A percentile compares a stretch with the other conserved stretches of the same genome.
Conservation (phyloP, 2,113 vertebrate genomes). For the Polypterus senegalus region DNA sequence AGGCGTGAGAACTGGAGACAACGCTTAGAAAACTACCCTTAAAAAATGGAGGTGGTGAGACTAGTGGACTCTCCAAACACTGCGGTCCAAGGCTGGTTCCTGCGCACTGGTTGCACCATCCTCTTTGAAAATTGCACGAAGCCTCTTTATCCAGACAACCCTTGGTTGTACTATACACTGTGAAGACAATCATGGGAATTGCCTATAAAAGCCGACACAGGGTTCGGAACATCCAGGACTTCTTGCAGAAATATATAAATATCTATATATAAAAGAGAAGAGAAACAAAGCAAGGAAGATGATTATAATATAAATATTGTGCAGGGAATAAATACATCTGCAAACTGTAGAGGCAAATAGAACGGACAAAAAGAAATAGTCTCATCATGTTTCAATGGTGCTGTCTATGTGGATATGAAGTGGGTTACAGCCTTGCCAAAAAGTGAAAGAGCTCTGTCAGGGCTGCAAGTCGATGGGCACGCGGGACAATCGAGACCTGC, state of each 20-base stretch:
- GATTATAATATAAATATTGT: conserved; percentile 46
- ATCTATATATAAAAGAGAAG: conserved; percentile 6
- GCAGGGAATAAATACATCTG: conserved; percentile 35
- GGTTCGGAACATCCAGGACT: conserved; percentile 44
- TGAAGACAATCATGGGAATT: conserved; percentile 99
- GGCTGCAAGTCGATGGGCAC: conserved; percentile 33
- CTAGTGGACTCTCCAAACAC: conserved; percentile 44
- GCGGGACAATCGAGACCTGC: conserved; percentile 29
- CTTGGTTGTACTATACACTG: conserved; percentile 90
- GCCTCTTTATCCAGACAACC: conserved; percentile 57
- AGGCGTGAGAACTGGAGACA: conserved; percentile 70
- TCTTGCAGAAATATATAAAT: conserved; percentile 34
- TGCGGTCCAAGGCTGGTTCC: conserved; percentile 48
- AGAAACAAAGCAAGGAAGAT: conserved; percentile 19
- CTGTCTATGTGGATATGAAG: conserved; percentile 47
- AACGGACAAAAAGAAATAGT: conserved; percentile 36
- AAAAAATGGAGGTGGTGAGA: conserved; percentile 46
- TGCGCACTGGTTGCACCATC: conserved; percentile 34
- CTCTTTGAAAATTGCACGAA: conserved; percentile 54
- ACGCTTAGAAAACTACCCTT: conserved; percentile 5
- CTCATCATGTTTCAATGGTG: conserved; percentile 54
- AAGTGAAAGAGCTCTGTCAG: conserved; percentile 42
- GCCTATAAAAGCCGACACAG: conserved; percentile 31
- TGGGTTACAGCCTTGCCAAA: conserved; percentile 70
- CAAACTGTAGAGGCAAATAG: conserved; percentile 43